Evolutionary conservation across 2,797 vertebrate species (phyloP), one percentile per base, ranked within the genome.

Genomic region (Acanthurus lineatus): DNA sequence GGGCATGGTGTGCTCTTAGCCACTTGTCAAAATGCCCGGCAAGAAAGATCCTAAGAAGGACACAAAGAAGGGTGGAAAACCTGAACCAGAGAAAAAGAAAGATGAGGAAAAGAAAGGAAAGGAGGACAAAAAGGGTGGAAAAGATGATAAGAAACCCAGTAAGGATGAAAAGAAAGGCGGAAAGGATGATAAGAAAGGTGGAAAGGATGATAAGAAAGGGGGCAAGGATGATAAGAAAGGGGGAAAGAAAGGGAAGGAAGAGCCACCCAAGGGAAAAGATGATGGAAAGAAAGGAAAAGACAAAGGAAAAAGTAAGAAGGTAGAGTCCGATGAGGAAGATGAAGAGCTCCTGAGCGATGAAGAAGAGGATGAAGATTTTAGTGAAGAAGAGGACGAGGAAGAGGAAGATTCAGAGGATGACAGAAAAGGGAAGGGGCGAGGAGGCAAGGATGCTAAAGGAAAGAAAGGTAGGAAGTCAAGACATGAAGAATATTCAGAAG

Each of bases 271-370:
- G 82, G 88, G 87, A 5, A 95, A 93, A 78, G 94, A 94, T 70
- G 92, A 92, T 77, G 91, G 89, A 63, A 95, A 94, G 78, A 94
- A 94, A 82, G 85, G 92, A 78, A 94, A 93, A 87, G 90, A 88
- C 49, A 93, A 93, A 74, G 91, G 90, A 0, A 94, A 93, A 73
- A 82, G 86, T 5, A 95, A 95, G 83, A 97, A 97, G 82, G 96
- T 93, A 12, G 96, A 97, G 83, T 95, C 94, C 0, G 96, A 97
- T 54, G 96, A 97, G 53, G 94, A 94, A 48, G 90, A 88, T 0
- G 97, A 97, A 0, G 89, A 91, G 0, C 90, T 96, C n/a, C 72
- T 96, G 3, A 95, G 91, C 0, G 95, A 96, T 32, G 96, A 91
- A 58, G 95, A 94, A 69, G 93, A 96, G 48, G 96, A 89, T 9